Evolutionary conservation across 37 sponge, comb jelly and placozoan species (phyloP), one percentile per base, ranked within the genome.

Genomic region (Diacarnus erythraeanus): DNA sequence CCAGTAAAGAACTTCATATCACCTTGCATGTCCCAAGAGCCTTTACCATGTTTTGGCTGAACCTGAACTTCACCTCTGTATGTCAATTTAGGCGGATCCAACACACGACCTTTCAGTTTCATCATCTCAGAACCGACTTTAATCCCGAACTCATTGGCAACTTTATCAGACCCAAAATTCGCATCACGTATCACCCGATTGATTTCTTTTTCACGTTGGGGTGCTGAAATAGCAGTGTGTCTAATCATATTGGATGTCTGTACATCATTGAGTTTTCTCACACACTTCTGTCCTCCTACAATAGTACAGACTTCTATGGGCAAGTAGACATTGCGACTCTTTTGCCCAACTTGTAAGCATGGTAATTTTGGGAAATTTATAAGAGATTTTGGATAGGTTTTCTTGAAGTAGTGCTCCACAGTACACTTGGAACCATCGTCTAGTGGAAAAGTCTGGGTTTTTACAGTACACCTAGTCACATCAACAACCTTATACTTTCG

Each of bases 271-370:
- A 93, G 75, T 58, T 89, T 89, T 64, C 75, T 81, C 69, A 43
- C 63, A 78, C 84, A 84, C 1, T 75, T 56, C 78, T 93, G 94
- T 26, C 87, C 94, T 18, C 59, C 68, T 0, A 88, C 89, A 71
- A 91, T 77, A 27, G 76, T 80, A 43, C 93, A 93, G 2, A 86
- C 61, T 71, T 91, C 91, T 42, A 91, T 36, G 15, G 91, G 91
- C 43, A 91, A 63, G 80, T 66, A 86, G 34, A 85, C 58, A 61
- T 84, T 78, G 58, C 61, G 73, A 2, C 43, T 61, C 72, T 77
- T 71, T 15, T 42, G 68, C 12, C 79, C 87, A 26, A 93, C 86
- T 51, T 81, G 82, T 9, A 93, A 57, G 29, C 86, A 84, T 42
- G 89, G 89, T 8, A 93, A 77, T 41, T 73, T 21, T 39, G 94